Evolutionary conservation across 2,888 invertebrate genomes (phyloP).

Genomic region (Daptonema setosum): DNA sequence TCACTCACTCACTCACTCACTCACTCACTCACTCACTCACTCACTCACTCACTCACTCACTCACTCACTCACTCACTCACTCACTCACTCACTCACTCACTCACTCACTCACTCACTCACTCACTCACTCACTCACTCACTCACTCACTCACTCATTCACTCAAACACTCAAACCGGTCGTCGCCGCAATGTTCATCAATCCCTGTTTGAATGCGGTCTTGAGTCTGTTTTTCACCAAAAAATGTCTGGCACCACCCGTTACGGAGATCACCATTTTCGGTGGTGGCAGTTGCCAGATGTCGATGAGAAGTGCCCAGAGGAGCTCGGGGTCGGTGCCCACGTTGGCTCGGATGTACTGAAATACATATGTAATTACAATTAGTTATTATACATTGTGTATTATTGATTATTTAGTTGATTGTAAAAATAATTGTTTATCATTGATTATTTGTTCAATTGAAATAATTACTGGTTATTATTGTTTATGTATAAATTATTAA

Average conservation of each 20-base stretch:
- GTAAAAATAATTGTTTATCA: not conserved
- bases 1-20: too few species aligned
- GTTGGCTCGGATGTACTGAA: constrained; percentile 28
- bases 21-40: too few species aligned
- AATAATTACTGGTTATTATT: not conserved
- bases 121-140: too few species aligned
- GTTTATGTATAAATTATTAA: not conserved
- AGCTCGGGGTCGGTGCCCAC: constrained; percentile 20
- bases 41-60: too few species aligned
- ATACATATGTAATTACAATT: not conserved
- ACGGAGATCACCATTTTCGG: constrained; percentile 30
- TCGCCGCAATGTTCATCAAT: constrained; percentile 27
- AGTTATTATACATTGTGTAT: not conserved
- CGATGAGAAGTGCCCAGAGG: constrained; percentile 23
- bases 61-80: too few species aligned
- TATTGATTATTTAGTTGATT: not conserved
- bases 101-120: too few species aligned
- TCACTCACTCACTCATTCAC: not conserved
- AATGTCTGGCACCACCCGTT: constrained; percentile 29
- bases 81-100: too few species aligned
- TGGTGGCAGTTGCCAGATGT: constrained; percentile 24
- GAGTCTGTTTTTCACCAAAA: constrained; percentile 24
- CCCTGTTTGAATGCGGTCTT: constrained; percentile 28
- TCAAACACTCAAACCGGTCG: constrained; percentile 20
- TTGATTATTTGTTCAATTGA: not conserved